These are phyloP conservation scores for Dendrocincla fuliginosa DNA, from an alignment of 2,797 vertebrate species.

Conservation along the genomic window DNA sequence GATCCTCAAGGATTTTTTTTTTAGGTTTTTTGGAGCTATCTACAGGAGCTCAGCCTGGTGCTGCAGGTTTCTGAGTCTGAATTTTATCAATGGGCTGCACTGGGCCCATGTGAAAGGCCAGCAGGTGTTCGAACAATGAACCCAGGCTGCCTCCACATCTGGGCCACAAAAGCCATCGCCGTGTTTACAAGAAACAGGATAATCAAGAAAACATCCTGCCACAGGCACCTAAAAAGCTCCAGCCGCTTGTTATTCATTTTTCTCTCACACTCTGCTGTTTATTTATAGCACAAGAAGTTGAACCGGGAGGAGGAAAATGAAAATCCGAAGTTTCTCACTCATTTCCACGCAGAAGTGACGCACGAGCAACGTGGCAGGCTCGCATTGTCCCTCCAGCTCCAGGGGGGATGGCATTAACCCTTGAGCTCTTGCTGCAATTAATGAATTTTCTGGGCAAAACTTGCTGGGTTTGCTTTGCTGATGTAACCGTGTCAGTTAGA, in stretches of 20 bases:
- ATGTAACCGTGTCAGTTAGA: background rate
- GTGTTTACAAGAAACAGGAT: constrained; percentile 77
- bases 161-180: constrained; percentile 66
- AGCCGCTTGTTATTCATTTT: constrained; percentile 60
- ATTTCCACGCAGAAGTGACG: constrained; percentile 68
- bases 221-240: constrained; percentile 48
- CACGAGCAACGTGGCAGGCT: background rate
- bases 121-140: constrained; percentile 83
- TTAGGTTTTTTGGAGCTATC: background rate
- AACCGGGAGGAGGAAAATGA: background rate
- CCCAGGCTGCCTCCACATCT: constrained; percentile 69
- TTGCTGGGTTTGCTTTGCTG: background rate
- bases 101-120: constrained; percentile 49
- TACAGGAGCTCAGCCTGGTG: background rate
- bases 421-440: background rate
- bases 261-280: constrained; percentile 73
- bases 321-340: constrained; percentile 19
- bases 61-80: constrained; percentile 29
- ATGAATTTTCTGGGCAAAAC: background rate
- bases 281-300: constrained; percentile 76
- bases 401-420: constrained; percentile 9
- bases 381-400: background rate
- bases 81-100: constrained; percentile 69
- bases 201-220: constrained; percentile 81
- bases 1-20: constrained; percentile 21